These are phyloP conservation scores for Orientallactaga bullata DNA, from an alignment of 2,113 vertebrate genomes.

Conservation along the genomic window DNA sequence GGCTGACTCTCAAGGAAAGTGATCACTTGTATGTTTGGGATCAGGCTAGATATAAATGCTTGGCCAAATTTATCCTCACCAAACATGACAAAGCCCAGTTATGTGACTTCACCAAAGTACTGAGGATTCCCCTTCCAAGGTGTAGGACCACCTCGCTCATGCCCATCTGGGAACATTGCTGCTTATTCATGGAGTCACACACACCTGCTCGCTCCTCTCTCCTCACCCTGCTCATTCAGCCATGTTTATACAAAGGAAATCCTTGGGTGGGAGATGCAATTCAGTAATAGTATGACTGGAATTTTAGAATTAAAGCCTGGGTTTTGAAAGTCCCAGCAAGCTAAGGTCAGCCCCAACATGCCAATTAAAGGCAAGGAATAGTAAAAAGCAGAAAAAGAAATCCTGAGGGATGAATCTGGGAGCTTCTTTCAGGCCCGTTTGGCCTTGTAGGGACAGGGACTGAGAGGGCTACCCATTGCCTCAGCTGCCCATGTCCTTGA, in stretches of 20 bases:
- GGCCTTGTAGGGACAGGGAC: not conserved
- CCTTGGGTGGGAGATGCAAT: not conserved
- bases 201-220: not conserved
- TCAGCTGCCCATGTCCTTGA: not conserved
- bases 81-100: not conserved
- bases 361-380: not conserved
- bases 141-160: not conserved
- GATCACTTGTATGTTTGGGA: not conserved
- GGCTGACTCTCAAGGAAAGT: not conserved
- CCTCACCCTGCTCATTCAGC: not conserved
- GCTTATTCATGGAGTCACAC: not conserved
- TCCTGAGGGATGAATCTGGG: accelerated
- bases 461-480: too few species aligned
- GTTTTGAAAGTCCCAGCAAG: not conserved
- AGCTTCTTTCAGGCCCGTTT: not conserved
- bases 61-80: not conserved
- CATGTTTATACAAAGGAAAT: not conserved
- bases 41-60: not conserved
- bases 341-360: not conserved
- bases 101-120: not conserved
- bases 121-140: too few species aligned
- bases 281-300: not conserved
- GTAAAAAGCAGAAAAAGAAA: not conserved
- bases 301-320: not conserved
- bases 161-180: not conserved